These are phyloP conservation scores for Oryzias dopingdopingensis DNA, from an alignment of 2,797 vertebrate species.

Conservation along the genomic window DNA sequence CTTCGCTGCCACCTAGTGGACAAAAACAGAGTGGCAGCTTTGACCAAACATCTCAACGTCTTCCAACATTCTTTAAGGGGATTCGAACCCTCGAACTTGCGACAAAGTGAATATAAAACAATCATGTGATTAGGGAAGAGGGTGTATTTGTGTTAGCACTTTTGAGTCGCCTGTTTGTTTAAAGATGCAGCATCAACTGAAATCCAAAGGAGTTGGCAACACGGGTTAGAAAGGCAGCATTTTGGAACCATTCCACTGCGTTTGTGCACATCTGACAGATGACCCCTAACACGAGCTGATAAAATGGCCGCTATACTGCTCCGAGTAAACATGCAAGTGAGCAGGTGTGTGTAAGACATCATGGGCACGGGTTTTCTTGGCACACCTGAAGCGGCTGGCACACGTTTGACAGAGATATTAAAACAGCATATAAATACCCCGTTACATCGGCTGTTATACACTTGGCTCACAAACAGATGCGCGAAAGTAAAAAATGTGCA, in stretches of 20 bases:
- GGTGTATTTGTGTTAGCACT: neutral
- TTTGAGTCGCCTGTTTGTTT: conserved; percentile 25
- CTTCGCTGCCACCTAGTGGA: conserved; percentile 55
- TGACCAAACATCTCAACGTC: neutral
- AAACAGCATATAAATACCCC: conserved; percentile 48
- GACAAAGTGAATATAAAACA: too few relatives aligned
- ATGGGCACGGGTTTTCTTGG: conserved; percentile 64
- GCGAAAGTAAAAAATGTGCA: neutral
- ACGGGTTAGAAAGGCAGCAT: conserved; percentile 58
- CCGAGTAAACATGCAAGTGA: conserved; percentile 60
- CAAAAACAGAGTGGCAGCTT: conserved; percentile 4
- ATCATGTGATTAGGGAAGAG: too few relatives aligned
- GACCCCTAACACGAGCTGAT: conserved; percentile 48
- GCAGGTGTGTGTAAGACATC: conserved; percentile 58
- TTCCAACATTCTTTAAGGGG: conserved; percentile 7
- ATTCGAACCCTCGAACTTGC: too few relatives aligned
- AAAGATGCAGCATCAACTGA: conserved; percentile 59
- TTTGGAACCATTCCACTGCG: conserved; percentile 35
- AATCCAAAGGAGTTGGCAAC: conserved; percentile 64
- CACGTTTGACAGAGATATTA: conserved; percentile 47
- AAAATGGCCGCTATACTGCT: conserved; percentile 44
- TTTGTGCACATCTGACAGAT: conserved; percentile 20
- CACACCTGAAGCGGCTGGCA: conserved; percentile 57
- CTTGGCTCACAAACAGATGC: conserved; percentile 4
- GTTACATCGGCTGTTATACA: conserved; percentile 33